Base-by-base conservation (phyloP, 2,888 invertebrate species). In the Caenorhabditis uteleia region DNA sequence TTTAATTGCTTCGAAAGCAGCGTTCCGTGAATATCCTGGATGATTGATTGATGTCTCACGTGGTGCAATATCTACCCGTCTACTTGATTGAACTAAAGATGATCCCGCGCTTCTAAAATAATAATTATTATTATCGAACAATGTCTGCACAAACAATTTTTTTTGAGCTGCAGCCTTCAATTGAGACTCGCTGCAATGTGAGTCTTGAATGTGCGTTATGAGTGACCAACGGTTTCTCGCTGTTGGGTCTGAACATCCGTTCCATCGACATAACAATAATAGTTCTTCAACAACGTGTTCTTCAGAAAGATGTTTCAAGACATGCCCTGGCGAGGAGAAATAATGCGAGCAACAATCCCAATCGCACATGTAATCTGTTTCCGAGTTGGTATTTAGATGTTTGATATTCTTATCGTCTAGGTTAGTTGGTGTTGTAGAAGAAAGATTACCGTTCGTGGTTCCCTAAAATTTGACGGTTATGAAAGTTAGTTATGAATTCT, bases 1-100 rank as follows among this genome's bases (percentile, higher is more conserved):
- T 84, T 93, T 91, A 62, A 98, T 93, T 0, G 98, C 98, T 75
- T 95, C 94, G 70, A 93, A 88, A 3, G 98, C 98, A 12, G 98
- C 97, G 84, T 95, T 93, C 5, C 91, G 91, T 42, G 91, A 92
- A 84, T 94, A 94, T 12, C 92, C 93, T n/a, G 92, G 89, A 84
- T 89, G 89, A 72, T 89, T 88, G n/a, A n/a, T n/a, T 27, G 88
- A 87, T 12, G 68, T 44, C 12, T 75, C 75, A n/a, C 72, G 53
- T 1, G 69, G 62, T 4, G 54, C 33, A 25, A 70, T 58, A n/a
- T 64, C 54, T 7, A 48, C 31, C 6, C 64, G 33, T 16, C 55
- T 31, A 0, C 57, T 27, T 20, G 53, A 53, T 5, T 31, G 47
- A 6, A 44, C 47, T 5, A 46, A 39, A 16, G 38, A 21, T 20